A percentile compares a stretch with the other conserved stretches of the same genome.
Evolutionary conservation across 1,140 invertebrate species (phyloP).

Genomic region (Bradysia coprophila): DNA sequence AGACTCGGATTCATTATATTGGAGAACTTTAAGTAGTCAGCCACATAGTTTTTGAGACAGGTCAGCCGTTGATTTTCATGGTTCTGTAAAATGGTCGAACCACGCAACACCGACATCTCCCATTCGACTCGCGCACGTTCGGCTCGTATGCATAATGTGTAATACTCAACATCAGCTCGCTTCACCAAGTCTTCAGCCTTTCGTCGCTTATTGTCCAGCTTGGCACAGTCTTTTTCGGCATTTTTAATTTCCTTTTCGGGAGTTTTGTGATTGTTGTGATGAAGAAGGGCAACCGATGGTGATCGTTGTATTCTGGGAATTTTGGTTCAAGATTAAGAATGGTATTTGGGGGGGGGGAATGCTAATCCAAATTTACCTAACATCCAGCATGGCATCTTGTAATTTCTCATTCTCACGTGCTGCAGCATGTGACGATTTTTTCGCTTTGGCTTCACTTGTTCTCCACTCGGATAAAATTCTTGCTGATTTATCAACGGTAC

Average conservation of each 20-base stretch:
- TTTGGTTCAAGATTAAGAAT: conserved; percentile 8
- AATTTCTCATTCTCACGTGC: conserved; percentile 76
- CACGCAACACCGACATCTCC: conserved; percentile 73
- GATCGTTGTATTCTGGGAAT: conserved; percentile 22
- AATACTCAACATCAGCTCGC: conserved; percentile 85
- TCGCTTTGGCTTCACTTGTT: conserved; percentile 63
- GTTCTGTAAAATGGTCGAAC: conserved; percentile 53
- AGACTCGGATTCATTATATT: conserved; percentile 56
- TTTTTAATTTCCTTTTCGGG: conserved; percentile 21
- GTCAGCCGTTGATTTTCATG: conserved; percentile 78
- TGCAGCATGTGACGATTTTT: conserved; percentile 65
- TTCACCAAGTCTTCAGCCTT: conserved; percentile 81
- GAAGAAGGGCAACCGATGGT: conserved; percentile 26
- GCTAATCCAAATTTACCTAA: conserved; percentile 24
- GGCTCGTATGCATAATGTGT: conserved; percentile 71
- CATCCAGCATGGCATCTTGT: conserved; percentile 46
- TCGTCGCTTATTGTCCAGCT: conserved; percentile 71
- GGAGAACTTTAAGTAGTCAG: conserved; percentile 59
- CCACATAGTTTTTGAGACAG: conserved; percentile 58
- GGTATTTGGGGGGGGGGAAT: neutral
- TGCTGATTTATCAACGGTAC: conserved; percentile 68
- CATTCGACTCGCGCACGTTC: conserved; percentile 81
- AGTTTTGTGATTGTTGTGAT: conserved; percentile 16
- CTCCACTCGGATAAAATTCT: conserved; percentile 70
- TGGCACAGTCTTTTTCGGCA: conserved; percentile 32